Base-by-base conservation (phyloP, 2,113 vertebrate genomes). In the Anas platyrhynchos region DNA sequence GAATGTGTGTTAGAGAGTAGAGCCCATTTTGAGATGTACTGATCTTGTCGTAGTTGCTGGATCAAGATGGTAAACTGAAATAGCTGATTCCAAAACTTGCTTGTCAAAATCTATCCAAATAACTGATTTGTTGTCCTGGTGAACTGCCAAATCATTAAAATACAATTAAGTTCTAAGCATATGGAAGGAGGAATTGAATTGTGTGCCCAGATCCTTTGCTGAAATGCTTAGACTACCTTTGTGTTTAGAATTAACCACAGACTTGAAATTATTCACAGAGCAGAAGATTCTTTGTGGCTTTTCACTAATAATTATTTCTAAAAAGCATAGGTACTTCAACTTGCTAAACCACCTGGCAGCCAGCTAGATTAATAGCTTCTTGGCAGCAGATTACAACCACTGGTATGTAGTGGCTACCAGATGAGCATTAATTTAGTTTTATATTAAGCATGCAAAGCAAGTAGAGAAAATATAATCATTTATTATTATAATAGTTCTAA, bases 381-480 rank as follows among this genome's bases (percentile, higher is more conserved):
- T 92, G 78, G 83, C 89, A 95, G 23, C 61, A 91, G 92, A 91
- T 93, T 96, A 77, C 43, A 88, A 61, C 41, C 32, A 68, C 36
- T 1, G 4, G 41, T 83, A 91, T 83, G 68, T 92, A 91, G 85
- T 52, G 48, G 75, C 83, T 95, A 95, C 52, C 73, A 88, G 86
- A 94, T 9, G 6, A 97, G 48, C 83, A 88, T 95, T 97, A 95
- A 97, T 96, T 94, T 96, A 84, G 44, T 94, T 96, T 96, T 77
- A 38, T 80, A 93, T 95, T 94, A 93, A 91, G 81, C 68, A 89
- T 95, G 91, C 83, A 95, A 96, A 96, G 54, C 83, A 93, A 97
- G 87, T 82, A 66, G 55, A 87, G 50, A 97, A 94, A 95, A 94
- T 79, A 94, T 86, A 91, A 96, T 96, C 34, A 93, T 96, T 96